These are phyloP conservation scores for Epizoanthus fatuus DNA, from an alignment of 92 coral and sea anemone genomes.

Conservation along the genomic window DNA sequence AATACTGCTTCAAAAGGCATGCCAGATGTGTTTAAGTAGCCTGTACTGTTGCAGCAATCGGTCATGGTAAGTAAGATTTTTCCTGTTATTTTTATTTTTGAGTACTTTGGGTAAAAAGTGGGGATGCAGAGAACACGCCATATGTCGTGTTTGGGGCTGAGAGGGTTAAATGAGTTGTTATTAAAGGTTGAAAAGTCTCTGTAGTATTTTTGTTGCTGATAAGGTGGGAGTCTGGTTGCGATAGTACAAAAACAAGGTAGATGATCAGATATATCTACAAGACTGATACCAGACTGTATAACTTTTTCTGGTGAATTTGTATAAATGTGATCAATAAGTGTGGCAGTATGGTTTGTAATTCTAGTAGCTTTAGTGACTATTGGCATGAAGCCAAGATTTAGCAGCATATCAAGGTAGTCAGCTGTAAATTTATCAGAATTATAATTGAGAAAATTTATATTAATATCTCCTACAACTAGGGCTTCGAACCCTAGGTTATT, in stretches of 20 bases:
- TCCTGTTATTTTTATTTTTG: too few species aligned
- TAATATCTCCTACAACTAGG: constrained; percentile 1
- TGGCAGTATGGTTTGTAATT: constrained; percentile 5
- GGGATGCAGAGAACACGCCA: too few species aligned
- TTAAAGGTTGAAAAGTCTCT: constrained; percentile 28
- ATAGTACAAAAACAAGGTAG: constrained; percentile 4
- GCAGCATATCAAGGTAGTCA: constrained; percentile 17
- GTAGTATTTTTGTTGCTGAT: constrained; percentile 1
- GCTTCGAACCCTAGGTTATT: not conserved
- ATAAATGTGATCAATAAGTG: constrained; percentile 23
- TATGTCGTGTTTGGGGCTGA: too few species aligned
- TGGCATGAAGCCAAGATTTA: constrained; percentile 4
- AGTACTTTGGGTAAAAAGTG: too few species aligned
- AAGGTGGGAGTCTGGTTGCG: not conserved
- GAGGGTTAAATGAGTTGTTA: not conserved
- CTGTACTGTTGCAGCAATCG: too few species aligned
- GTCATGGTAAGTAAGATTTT: too few species aligned
- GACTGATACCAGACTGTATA: not conserved
- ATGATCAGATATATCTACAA: not conserved
- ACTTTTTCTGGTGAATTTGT: constrained; percentile 15
- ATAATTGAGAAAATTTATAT: constrained; percentile 1
- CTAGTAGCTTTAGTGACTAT: constrained; percentile 15
- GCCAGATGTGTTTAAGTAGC: too few species aligned
- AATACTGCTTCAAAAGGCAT: too few species aligned
- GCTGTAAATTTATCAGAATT: not conserved